Conservation (phyloP, 2,797 vertebrate genomes). For the Crocidura indochinensis region DNA sequence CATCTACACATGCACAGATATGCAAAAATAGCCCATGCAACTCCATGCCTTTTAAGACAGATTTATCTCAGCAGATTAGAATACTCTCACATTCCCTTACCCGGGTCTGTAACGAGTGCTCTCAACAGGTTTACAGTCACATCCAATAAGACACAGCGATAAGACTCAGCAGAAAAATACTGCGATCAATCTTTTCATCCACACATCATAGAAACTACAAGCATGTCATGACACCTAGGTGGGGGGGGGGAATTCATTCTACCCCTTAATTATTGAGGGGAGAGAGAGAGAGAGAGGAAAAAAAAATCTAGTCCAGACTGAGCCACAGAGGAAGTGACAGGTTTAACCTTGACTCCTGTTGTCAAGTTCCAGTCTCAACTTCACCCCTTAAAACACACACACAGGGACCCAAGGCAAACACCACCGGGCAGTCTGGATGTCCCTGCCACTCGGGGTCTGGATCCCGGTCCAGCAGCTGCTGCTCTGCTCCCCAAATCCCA, state of each 20-base stretch:
- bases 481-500: background rate
- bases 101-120: constrained; percentile 35
- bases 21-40: background rate
- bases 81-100: constrained; percentile 40
- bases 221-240: background rate
- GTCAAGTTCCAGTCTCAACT: constrained; percentile 73
- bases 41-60: background rate
- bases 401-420: constrained; percentile 60
- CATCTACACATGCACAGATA: background rate
- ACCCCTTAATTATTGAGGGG: background rate
- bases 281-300: no score
- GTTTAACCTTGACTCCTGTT: constrained; percentile 67
- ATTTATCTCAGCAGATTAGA: constrained; percentile 58
- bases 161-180: constrained; percentile 7
- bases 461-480: background rate
- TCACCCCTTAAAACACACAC: constrained; percentile 65
- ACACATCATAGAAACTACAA: constrained; percentile 46
- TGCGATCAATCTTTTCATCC: constrained; percentile 21
- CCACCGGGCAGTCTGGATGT: background rate
- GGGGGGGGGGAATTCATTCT: background rate
- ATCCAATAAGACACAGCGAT: constrained; percentile 42
- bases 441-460: background rate
- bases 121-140: constrained; percentile 49
- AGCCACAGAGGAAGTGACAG: constrained; percentile 59
- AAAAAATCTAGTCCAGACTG: constrained; percentile 15